Evolutionary conservation across 1,140 invertebrate species (phyloP).

Genomic region (Drosophila mauritiana): DNA sequence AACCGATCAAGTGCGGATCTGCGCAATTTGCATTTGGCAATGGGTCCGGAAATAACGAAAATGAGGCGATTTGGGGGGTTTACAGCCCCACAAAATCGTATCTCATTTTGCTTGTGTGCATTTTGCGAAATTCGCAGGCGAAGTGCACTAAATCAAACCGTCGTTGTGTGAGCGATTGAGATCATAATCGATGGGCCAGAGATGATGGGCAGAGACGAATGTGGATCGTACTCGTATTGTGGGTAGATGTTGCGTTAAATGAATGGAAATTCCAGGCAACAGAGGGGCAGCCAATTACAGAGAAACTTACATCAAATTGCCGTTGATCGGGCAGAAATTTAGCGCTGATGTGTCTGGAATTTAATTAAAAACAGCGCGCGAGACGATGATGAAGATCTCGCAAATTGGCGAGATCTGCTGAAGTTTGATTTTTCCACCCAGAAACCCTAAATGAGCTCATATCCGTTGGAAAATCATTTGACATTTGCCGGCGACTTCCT

Average conservation of each 20-base stretch:
- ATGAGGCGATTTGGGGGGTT: constrained; percentile 13
- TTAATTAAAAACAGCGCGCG: constrained; percentile 68
- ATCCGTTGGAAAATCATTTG: constrained; percentile 68
- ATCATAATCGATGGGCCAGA: constrained; percentile 64
- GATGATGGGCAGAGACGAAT: constrained; percentile 16
- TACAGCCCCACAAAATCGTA: constrained; percentile 14
- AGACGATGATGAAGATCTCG: constrained; percentile 47
- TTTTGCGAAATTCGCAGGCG: constrained; percentile 41
- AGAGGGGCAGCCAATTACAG: constrained; percentile 55
- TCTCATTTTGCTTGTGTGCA: constrained; percentile 33
- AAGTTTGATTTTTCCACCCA: constrained; percentile 48
- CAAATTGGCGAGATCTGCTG: constrained; percentile 55
- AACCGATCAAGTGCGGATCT: background rate
- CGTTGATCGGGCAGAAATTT: constrained; percentile 38
- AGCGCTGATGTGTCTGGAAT: constrained; percentile 69
- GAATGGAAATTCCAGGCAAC: constrained; percentile 70
- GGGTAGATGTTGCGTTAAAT: constrained; percentile 69
- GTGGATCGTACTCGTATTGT: constrained; percentile 5
- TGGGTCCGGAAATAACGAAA: constrained; percentile 16
- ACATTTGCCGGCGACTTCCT: constrained; percentile 68
- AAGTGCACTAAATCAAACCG: constrained; percentile 73
- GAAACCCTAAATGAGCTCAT: constrained; percentile 73
- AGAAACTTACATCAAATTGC: constrained; percentile 66
- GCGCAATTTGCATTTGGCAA: constrained; percentile 22
- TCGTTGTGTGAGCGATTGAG: constrained; percentile 61